A percentile compares a stretch with the other conserved stretches of the same genome.
These are phyloP conservation scores for Polypedilum vanderplanki DNA, from an alignment of 1,140 invertebrate species.

Conservation along the genomic window DNA sequence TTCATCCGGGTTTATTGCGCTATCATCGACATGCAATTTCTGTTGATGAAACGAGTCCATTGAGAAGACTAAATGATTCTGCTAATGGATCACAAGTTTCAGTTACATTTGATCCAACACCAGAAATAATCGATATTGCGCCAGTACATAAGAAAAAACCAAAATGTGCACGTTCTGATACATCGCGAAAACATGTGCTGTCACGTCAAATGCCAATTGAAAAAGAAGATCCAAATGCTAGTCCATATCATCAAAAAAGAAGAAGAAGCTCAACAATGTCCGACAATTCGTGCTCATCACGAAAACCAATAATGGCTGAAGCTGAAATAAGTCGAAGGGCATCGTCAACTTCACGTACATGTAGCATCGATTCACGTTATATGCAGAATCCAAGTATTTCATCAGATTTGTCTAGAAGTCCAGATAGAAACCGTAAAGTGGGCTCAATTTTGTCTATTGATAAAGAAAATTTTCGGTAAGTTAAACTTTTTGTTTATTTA, in stretches of 20 bases:
- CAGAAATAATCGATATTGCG: slow-evolving; percentile 58
- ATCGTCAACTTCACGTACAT: slow-evolving; percentile 39
- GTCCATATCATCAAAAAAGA: background rate
- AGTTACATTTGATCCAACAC: slow-evolving; percentile 64
- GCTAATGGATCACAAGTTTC: slow-evolving; percentile 58
- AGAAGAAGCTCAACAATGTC: slow-evolving; percentile 42
- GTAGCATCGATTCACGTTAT: slow-evolving; percentile 41
- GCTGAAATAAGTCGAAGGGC: slow-evolving; percentile 38
- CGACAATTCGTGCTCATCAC: slow-evolving; percentile 42
- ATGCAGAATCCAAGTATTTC: slow-evolving; percentile 39
- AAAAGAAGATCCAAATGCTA: slow-evolving; percentile 48
- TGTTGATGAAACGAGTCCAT: slow-evolving; percentile 52
- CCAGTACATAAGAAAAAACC: slow-evolving; percentile 54
- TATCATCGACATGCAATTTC: slow-evolving; percentile 57
- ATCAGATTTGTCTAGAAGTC: background rate
- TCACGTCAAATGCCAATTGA: slow-evolving; percentile 64
- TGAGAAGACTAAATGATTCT: slow-evolving; percentile 41
- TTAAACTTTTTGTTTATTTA: too few species aligned
- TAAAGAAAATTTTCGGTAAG: slow-evolving; percentile 11
- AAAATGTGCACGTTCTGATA: slow-evolving; percentile 50
- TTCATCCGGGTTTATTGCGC: slow-evolving; percentile 47
- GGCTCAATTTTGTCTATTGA: slow-evolving; percentile 33
- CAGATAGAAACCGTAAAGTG: slow-evolving; percentile 39
- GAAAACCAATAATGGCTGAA: slow-evolving; percentile 35
- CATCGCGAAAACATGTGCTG: slow-evolving; percentile 65